phyloP scores from a whole-genome alignment of 2,113 vertebrate species.

The Gymnarchus niloticus region DNA sequence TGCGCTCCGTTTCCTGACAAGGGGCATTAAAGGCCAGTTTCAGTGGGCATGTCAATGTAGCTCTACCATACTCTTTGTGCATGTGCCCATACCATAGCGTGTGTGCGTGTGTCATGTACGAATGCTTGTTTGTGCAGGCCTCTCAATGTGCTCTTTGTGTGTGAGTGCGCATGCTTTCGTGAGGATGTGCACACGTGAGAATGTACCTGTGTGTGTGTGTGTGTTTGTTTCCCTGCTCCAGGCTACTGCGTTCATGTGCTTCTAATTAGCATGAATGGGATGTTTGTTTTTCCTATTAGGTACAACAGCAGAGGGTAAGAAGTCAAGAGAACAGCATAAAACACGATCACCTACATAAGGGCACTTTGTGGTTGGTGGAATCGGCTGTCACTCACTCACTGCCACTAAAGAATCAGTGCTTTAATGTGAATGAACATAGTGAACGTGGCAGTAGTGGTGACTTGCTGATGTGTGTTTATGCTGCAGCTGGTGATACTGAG shows the following conservation, averaged over 20 bases:
- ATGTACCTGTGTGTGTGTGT: neutral
- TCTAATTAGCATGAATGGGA: neutral
- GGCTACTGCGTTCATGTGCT: neutral
- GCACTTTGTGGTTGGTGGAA: no score
- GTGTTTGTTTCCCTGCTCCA: neutral
- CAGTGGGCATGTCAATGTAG: no score
- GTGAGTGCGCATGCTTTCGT: neutral
- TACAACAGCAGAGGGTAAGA: neutral
- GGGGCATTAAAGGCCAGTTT: neutral
- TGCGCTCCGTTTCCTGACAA: neutral
- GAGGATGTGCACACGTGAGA: neutral
- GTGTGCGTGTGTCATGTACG: neutral
- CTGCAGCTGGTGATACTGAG: neutral
- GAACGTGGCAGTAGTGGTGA: neutral
- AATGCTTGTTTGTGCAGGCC: neutral
- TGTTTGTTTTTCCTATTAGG: constrained; percentile 16
- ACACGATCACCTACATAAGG: neutral
- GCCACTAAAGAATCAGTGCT: no score
- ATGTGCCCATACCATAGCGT: neutral
- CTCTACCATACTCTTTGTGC: no score
- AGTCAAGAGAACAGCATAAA: neutral
- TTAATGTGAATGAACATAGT: neutral
- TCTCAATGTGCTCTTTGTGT: neutral
- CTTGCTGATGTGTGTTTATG: neutral
- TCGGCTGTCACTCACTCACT: no score